phyloP scores from a whole-genome alignment of 2,113 vertebrate genomes.

The Eidolon helvum region DNA sequence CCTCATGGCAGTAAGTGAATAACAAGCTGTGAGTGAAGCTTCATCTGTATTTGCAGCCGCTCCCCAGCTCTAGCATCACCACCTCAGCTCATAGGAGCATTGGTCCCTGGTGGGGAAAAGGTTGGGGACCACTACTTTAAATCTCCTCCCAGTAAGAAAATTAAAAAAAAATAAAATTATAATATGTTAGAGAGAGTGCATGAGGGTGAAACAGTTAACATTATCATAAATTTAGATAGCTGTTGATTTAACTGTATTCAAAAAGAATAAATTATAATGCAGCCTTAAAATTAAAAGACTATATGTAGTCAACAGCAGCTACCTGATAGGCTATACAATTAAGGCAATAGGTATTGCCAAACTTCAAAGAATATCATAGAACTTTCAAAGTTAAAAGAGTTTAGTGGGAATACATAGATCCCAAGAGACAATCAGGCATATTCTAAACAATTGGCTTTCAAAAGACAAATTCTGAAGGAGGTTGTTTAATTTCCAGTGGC shows the following conservation, averaged over 20 bases:
- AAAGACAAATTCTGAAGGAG: background rate
- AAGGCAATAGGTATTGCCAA: background rate
- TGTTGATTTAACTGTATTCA: background rate
- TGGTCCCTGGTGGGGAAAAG: too few relatives aligned
- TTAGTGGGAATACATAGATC: background rate
- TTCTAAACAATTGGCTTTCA: background rate
- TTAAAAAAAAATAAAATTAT: background rate
- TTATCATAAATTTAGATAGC: background rate
- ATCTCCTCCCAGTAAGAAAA: conserved; percentile 18
- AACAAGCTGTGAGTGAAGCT: too few relatives aligned
- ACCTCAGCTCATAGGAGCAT: too few relatives aligned
- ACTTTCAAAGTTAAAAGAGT: background rate
- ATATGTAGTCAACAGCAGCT: background rate
- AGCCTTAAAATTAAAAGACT: conserved; percentile 1
- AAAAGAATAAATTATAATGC: background rate
- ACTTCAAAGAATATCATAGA: background rate
- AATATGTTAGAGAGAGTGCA: background rate
- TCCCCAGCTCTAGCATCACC: too few relatives aligned
- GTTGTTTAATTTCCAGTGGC: background rate
- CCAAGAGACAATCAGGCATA: background rate
- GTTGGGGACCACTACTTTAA: background rate
- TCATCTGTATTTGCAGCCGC: too few relatives aligned
- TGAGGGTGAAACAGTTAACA: background rate
- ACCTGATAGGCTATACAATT: background rate
- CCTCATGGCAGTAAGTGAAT: too few relatives aligned